Conservation (phyloP, 2,113 vertebrate genomes). For the Callorhinus ursinus region DNA sequence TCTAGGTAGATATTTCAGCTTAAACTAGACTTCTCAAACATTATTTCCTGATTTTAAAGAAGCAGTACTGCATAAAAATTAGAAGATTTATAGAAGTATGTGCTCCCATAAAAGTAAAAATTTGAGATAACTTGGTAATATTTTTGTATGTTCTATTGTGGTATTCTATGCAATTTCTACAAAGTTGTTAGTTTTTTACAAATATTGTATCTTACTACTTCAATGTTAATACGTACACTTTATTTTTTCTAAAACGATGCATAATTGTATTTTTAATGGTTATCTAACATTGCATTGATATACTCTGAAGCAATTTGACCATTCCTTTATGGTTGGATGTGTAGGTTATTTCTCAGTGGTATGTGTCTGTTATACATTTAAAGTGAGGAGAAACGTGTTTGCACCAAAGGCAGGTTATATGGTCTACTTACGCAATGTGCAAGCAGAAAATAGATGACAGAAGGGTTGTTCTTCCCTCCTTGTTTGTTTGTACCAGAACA, state of each 20-base stretch:
- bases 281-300: neutral
- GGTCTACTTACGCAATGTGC: neutral
- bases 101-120: conserved; percentile 42
- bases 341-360: neutral
- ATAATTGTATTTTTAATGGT: neutral
- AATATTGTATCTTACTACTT: neutral
- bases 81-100: neutral
- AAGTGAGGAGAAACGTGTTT: neutral
- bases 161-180: neutral
- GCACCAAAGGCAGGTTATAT: neutral
- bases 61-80: neutral
- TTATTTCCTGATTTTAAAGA: conserved; percentile 42
- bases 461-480: conserved; percentile 77
- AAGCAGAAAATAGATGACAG: conserved; percentile 58
- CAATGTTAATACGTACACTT: neutral
- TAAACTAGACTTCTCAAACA: conserved; percentile 13
- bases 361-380: neutral
- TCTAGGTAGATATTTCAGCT: conserved; percentile 33
- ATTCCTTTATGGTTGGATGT: neutral
- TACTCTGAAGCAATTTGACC: neutral
- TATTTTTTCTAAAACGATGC: conserved; percentile 14
- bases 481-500: conserved; percentile 81
- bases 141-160: neutral
- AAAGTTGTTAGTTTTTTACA: neutral
- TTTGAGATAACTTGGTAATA: neutral